These are phyloP conservation scores for Thelaira solivaga DNA, from an alignment of 2,888 invertebrate genomes.

Conservation along the genomic window DNA sequence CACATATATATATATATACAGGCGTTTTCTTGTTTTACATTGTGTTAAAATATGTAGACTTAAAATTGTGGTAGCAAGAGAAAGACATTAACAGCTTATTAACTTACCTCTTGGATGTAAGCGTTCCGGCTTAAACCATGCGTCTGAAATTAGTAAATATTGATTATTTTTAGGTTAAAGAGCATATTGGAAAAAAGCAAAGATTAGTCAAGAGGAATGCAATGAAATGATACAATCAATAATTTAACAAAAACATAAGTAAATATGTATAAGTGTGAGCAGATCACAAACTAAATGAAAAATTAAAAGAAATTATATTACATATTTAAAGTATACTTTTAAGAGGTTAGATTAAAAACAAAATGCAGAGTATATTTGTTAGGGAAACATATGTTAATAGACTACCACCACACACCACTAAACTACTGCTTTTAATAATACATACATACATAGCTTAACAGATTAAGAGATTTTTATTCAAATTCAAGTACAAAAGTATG, in stretches of 20 bases:
- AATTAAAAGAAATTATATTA: no score
- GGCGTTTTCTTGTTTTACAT: neutral
- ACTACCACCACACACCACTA: slow-evolving; percentile 10
- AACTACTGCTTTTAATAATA: neutral
- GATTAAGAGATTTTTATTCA: neutral
- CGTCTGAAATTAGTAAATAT: slow-evolving; percentile 83
- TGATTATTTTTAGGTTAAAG: slow-evolving; percentile 69
- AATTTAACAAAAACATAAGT: slow-evolving; percentile 1
- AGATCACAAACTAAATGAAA: neutral
- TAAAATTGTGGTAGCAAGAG: slow-evolving; percentile 13
- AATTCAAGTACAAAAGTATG: neutral
- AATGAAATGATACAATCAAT: slow-evolving; percentile 18
- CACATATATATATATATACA: neutral
- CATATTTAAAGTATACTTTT: slow-evolving; percentile 32
- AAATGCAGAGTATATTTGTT: slow-evolving; percentile 20
- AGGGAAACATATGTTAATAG: neutral
- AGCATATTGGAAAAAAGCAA: slow-evolving; percentile 29
- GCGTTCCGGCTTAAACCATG: slow-evolving; percentile 95
- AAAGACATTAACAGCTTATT: slow-evolving; percentile 1
- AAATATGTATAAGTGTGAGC: no score
- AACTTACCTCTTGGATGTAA: slow-evolving; percentile 93
- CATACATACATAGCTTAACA: no score
- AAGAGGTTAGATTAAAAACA: slow-evolving; percentile 22
- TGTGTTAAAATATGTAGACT: neutral
- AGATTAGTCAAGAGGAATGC: slow-evolving; percentile 44